Percentiles rank a stretch among this genome's conserved stretches.
These are phyloP conservation scores for Molossus alvarezi DNA, from an alignment of 2,797 vertebrate species.

Conservation along the genomic window DNA sequence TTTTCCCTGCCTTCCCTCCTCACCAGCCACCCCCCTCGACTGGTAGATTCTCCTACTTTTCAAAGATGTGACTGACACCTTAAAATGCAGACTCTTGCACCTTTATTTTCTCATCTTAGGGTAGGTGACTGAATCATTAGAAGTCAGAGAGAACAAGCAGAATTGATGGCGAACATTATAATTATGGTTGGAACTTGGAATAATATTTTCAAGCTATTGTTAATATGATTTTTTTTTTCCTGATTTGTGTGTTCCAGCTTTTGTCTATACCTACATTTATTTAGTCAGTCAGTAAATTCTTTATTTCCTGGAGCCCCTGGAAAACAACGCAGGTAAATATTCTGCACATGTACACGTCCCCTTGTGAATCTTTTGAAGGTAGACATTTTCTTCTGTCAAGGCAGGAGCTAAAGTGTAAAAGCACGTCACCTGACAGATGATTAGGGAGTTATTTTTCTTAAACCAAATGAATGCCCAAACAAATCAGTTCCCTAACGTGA, in stretches of 20 bases:
- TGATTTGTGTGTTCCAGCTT: slow-evolving; percentile 29
- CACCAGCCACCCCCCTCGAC: no score
- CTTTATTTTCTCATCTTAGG: slow-evolving; percentile 38
- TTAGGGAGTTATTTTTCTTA: slow-evolving; percentile 80
- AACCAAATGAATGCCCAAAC: slow-evolving; percentile 74
- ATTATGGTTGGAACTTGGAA: slow-evolving; percentile 35
- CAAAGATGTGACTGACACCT: background rate
- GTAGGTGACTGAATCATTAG: slow-evolving; percentile 21
- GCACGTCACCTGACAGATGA: slow-evolving; percentile 57
- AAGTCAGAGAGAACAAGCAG: slow-evolving; percentile 48
- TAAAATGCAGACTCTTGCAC: background rate
- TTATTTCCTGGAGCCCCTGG: background rate
- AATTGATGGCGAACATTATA: slow-evolving; percentile 19
- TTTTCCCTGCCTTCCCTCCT: background rate
- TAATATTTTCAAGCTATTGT: background rate
- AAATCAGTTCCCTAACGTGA: slow-evolving; percentile 72
- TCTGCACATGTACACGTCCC: background rate
- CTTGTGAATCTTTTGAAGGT: slow-evolving; percentile 27
- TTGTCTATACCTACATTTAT: background rate
- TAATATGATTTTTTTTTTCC: background rate
- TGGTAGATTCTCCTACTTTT: slow-evolving; percentile 13
- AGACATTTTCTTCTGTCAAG: slow-evolving; percentile 64
- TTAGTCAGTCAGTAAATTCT: slow-evolving; percentile 25
- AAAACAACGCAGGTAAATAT: background rate
- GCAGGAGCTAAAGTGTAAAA: slow-evolving; percentile 78